Evolutionary conservation across 2,888 invertebrate genomes (phyloP).

Genomic region (Chromoteleia sp.): DNA sequence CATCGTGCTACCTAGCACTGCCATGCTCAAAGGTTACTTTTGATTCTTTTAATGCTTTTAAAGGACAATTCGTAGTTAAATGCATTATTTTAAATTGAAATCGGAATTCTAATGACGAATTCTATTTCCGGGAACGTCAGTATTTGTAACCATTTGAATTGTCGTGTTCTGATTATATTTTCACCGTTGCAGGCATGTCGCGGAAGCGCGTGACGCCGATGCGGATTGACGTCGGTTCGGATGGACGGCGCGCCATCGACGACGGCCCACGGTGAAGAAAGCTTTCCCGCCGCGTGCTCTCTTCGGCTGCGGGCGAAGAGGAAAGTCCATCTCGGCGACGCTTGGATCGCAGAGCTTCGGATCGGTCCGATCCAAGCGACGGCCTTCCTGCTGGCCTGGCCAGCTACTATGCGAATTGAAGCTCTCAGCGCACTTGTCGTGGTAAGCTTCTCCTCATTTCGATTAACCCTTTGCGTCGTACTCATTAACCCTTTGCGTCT

Average conservation of each 20-base stretch:
- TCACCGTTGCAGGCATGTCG: conserved; percentile 81
- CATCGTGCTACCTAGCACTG: no score
- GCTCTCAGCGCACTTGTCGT: conserved; percentile 91
- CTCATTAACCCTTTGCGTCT: no score
- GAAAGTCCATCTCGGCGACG: conserved; percentile 72
- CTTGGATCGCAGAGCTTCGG: conserved; percentile 77
- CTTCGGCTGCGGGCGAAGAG: conserved; percentile 42
- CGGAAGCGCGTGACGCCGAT: conserved; percentile 77
- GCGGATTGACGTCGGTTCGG: conserved; percentile 78
- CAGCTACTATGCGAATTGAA: conserved; percentile 93
- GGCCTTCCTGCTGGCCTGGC: conserved; percentile 87
- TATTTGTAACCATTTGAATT: no score
- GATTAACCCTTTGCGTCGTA: no score
- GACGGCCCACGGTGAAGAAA: conserved; percentile 45
- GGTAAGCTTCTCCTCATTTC: no score
- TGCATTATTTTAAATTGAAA: no score
- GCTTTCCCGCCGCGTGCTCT: conserved; percentile 55
- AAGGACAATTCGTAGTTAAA: no score
- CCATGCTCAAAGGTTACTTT: no score
- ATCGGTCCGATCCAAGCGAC: conserved; percentile 80
- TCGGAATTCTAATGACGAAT: no score
- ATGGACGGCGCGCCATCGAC: conserved; percentile 64
- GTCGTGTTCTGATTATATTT: no score
- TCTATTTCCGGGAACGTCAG: no score
- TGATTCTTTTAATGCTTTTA: no score